phyloP scores from a whole-genome alignment of 2,888 invertebrate genomes.

The Acleris emargana region DNA sequence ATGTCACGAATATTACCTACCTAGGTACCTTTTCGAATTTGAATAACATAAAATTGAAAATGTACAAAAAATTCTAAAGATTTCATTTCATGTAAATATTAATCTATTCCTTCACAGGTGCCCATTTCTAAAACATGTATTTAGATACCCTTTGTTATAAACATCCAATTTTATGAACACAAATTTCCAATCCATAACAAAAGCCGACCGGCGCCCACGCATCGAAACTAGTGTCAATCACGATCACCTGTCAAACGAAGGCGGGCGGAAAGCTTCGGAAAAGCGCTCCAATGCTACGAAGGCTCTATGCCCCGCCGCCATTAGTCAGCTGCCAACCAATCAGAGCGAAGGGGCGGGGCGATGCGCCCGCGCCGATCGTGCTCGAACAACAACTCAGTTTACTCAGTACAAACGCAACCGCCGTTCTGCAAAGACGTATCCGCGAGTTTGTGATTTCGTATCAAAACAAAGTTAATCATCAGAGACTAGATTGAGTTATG shows the following conservation, averaged over 20 bases:
- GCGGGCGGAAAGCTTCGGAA: conserved; percentile 73
- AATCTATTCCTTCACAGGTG: no score
- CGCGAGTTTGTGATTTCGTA: conserved; percentile 69
- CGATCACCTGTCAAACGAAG: conserved; percentile 70
- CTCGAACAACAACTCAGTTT: conserved; percentile 60
- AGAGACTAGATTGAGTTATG: conserved; percentile 48
- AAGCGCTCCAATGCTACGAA: conserved; percentile 58
- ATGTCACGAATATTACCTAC: no score
- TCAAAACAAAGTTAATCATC: conserved; percentile 43
- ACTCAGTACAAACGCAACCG: conserved; percentile 76
- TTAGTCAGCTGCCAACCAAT: conserved; percentile 67
- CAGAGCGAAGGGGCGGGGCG: conserved; percentile 57
- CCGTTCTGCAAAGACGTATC: conserved; percentile 66
- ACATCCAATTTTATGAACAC: no score
- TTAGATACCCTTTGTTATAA: no score
- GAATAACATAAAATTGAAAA: no score
- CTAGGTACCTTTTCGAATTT: no score
- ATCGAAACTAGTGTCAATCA: conserved; percentile 60
- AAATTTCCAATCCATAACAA: conserved; percentile 43
- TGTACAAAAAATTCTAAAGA: no score
- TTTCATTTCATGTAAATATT: no score
- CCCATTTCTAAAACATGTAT: no score
- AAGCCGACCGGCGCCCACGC: conserved; percentile 67
- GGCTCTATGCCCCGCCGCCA: conserved; percentile 63
- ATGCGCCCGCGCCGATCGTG: conserved; percentile 78